Conservation (phyloP, 2,113 vertebrate species). For the Tyto alba region DNA sequence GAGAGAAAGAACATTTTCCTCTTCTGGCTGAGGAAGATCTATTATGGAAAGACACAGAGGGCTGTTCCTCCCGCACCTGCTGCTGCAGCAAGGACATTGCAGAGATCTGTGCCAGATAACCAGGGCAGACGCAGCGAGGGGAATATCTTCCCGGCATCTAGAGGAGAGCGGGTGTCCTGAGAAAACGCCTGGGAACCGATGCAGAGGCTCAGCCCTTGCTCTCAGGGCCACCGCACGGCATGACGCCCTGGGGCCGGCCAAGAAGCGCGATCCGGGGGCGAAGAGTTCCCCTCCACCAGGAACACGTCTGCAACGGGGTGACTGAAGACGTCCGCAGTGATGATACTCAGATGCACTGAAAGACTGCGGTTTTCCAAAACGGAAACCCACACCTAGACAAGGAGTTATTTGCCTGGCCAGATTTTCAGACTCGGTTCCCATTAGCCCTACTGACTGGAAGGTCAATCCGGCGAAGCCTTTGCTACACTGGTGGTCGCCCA, state of each 20-base stretch:
- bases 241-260: not conserved
- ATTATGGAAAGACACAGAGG: accelerated
- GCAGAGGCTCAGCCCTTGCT: not conserved
- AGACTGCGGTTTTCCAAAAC: not conserved
- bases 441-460: not conserved
- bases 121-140: not conserved
- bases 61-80: not conserved
- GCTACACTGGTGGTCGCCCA: accelerated
- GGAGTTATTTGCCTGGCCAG: not conserved
- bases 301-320: not conserved
- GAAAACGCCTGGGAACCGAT: accelerated
- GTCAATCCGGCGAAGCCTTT: not conserved
- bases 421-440: not conserved
- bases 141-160: not conserved
- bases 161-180: accelerated
- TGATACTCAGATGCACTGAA: not conserved
- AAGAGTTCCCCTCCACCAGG: not conserved
- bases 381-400: not conserved
- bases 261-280: not conserved
- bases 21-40: not conserved
- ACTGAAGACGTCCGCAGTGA: not conserved
- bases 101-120: not conserved
- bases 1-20: not conserved
- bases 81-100: not conserved
- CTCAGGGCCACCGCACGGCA: accelerated